Percentiles rank a stretch among this genome's conserved stretches.
These are phyloP conservation scores for Phylloscopus trochilus DNA, from an alignment of 2,113 vertebrate species.

Conservation along the genomic window DNA sequence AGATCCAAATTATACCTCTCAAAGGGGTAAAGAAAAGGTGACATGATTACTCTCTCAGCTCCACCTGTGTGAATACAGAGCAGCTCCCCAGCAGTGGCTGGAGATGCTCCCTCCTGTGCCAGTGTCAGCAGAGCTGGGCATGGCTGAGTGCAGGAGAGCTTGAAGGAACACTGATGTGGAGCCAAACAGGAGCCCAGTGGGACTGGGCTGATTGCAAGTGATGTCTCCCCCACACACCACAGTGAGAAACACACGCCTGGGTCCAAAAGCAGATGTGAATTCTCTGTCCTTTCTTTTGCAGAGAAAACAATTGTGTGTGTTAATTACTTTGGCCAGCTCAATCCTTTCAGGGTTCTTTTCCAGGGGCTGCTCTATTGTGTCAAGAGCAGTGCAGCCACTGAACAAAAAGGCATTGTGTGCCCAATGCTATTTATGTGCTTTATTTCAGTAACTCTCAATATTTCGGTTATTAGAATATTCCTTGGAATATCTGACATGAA, in stretches of 20 bases:
- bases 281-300: background rate
- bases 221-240: background rate
- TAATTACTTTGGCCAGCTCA: background rate
- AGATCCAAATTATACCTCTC: background rate
- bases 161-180: background rate
- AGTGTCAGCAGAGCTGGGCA: background rate
- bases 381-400: background rate
- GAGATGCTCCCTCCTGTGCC: background rate
- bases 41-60: background rate
- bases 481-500: background rate
- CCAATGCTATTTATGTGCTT: background rate
- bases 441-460: background rate
- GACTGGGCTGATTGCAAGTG: background rate
- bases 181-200: background rate
- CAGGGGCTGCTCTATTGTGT: background rate
- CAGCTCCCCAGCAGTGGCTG: rapidly evolving
- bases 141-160: background rate
- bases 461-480: background rate
- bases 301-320: background rate
- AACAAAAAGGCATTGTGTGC: background rate
- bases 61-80: background rate
- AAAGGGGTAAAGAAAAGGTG: background rate
- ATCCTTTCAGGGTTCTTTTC: background rate
- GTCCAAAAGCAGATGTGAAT: background rate
- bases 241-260: background rate